Evolutionary conservation across 1,140 invertebrate genomes (phyloP), one percentile per base, ranked within the genome.

Genomic region (Drosophila willistoni): DNA sequence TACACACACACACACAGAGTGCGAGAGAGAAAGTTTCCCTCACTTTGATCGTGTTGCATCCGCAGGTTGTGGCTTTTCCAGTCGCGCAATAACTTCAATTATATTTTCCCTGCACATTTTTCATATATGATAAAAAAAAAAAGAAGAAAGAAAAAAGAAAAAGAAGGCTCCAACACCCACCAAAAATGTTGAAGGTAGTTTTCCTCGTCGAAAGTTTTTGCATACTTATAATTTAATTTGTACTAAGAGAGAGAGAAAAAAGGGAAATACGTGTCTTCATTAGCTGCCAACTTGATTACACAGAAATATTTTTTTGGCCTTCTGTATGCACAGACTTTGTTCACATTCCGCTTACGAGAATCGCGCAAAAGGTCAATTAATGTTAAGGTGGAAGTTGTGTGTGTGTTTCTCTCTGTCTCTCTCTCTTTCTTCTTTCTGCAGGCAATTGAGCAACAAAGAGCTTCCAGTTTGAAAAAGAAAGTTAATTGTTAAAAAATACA

Each of bases 41-140:
- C 65, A 82, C 62, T 51, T 64, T 69, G 62, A 51, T 51, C 44
- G 44, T n/a, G 17, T 51, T 51, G 44, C 44, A 51, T 51, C 44
- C 44, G 44, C 44, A 19, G 72, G 62, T 71, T 78, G 83, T 47
- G 66, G 78, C 79, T 71, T 69, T 75, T 76, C 56, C 73, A 34
- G 57, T 56, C 29, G 47, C 44, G 69, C 79, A 67, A 68, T 77
- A 86, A 89, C 77, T 87, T 80, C 77, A 83, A 83, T 89, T 89
- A 71, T 71, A 87, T 87, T 87, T 51, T 79, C 55, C 68, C 54
- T 62, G 67, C 73, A 80, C 73, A 77, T 83, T 83, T 87, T 83
- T 79, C 79, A 86, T 66, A 59, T 62, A 78, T 66, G 65, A 55
- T 47, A 67, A 22, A 29, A 9, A 60, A 62, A 33, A 62, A 66